Evolutionary conservation across 2,888 invertebrate species (phyloP).

Genomic region (Macropis europaea): DNA sequence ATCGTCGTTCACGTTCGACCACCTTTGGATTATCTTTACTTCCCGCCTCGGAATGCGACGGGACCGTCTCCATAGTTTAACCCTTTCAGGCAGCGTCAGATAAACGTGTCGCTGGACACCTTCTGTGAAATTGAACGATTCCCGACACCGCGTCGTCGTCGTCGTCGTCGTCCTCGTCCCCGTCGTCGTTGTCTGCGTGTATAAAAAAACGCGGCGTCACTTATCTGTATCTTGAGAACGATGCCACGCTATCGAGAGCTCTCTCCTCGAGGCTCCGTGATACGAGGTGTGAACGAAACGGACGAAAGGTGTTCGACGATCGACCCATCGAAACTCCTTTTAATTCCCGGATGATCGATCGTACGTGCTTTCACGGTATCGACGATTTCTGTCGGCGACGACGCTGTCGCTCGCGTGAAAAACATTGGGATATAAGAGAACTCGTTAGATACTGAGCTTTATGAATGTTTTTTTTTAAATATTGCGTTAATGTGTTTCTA

Average conservation of each 20-base stretch:
- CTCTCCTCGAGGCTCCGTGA: constrained; percentile 25
- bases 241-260: constrained; percentile 14
- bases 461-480: neutral
- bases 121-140: constrained; percentile 71
- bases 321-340: constrained; percentile 38
- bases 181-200: constrained; percentile 22
- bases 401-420: constrained; percentile 8
- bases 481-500: constrained; percentile 6
- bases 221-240: constrained; percentile 44
- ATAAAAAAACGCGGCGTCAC: constrained; percentile 40
- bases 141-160: constrained; percentile 53
- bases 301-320: constrained; percentile 36
- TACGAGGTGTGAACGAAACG: constrained; percentile 43
- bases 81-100: constrained; percentile 73
- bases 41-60: constrained; percentile 64
- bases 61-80: constrained; percentile 55
- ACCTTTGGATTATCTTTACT: constrained; percentile 68
- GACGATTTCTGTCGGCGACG: neutral
- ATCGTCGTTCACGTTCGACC: constrained; percentile 26
- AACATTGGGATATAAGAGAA: constrained; percentile 10
- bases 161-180: too few species aligned
- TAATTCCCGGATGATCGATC: constrained; percentile 39
- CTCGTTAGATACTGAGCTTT: constrained; percentile 12
- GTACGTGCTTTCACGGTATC: constrained; percentile 2
- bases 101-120: constrained; percentile 71